Evolutionary conservation across 1,140 invertebrate species (phyloP).

Genomic region (Drosophila azteca): DNA sequence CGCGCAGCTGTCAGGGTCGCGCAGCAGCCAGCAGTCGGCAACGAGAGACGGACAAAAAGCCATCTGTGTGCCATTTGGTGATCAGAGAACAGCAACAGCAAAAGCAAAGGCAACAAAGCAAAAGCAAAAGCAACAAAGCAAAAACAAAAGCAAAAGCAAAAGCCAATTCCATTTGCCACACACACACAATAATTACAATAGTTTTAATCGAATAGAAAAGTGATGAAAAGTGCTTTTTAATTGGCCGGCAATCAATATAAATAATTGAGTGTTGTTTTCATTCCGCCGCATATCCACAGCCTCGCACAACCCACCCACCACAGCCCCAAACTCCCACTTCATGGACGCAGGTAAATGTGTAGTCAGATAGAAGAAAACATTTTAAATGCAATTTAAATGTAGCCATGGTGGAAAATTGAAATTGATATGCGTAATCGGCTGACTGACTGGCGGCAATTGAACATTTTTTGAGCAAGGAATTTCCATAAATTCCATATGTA

Average conservation of each 20-base stretch:
- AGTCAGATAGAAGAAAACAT: slow-evolving; percentile 11
- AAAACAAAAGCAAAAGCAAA: not conserved
- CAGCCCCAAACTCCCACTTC: slow-evolving; percentile 29
- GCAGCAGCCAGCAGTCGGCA: not conserved
- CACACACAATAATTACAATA: slow-evolving; percentile 24
- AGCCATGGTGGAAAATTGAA: slow-evolving; percentile 21
- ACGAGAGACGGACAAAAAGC: not conserved
- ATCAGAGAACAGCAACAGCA: slow-evolving; percentile 11
- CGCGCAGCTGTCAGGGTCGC: slow-evolving; percentile 73
- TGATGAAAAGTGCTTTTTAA: slow-evolving; percentile 65
- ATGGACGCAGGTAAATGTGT: slow-evolving; percentile 71
- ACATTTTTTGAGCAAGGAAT: no score
- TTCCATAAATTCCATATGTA: no score
- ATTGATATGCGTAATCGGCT: not conserved
- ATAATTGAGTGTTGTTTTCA: slow-evolving; percentile 62
- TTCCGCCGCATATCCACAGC: slow-evolving; percentile 7
- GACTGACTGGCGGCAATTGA: no score
- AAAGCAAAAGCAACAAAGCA: not conserved
- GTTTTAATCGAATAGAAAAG: slow-evolving; percentile 44
- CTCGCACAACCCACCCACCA: no score
- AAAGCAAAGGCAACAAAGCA: not conserved
- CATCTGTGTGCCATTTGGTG: no score
- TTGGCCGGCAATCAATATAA: slow-evolving; percentile 49
- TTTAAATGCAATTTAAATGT: slow-evolving; percentile 41
- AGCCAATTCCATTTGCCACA: not conserved